Conservation (phyloP, 2,113 vertebrate species). For the Manacus vitellinus region DNA sequence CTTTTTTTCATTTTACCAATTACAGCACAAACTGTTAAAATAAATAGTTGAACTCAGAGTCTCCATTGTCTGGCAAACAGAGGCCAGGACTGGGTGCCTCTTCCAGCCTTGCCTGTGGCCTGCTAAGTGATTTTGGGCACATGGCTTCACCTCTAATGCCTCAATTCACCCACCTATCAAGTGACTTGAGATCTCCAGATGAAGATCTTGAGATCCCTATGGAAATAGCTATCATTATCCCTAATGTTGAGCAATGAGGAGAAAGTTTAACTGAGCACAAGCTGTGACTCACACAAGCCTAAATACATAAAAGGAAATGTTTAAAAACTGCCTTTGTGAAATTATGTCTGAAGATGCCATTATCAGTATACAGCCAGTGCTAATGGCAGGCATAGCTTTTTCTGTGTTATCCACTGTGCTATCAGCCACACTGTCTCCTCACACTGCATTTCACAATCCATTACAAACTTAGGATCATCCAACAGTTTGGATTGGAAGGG, state of each 20-base stretch:
- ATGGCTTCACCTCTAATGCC: neutral
- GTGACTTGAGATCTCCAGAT: neutral
- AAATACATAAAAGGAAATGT: slow-evolving; percentile 31
- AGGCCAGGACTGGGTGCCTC: neutral
- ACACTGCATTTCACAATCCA: neutral
- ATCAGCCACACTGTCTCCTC: neutral
- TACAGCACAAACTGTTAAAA: neutral
- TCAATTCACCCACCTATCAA: neutral
- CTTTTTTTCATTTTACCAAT: neutral
- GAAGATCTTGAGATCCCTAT: neutral
- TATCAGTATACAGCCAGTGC: neutral
- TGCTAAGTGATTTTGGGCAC: neutral
- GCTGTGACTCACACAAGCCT: slow-evolving; percentile 17
- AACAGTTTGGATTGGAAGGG: neutral
- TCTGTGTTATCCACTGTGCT: neutral
- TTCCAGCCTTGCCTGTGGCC: neutral
- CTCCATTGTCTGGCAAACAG: neutral
- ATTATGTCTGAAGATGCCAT: slow-evolving; percentile 18
- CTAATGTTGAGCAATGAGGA: slow-evolving; percentile 13
- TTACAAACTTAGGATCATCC: neutral
- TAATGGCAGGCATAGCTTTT: neutral
- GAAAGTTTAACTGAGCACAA: slow-evolving; percentile 48
- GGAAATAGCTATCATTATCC: slow-evolving; percentile 10
- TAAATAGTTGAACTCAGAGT: neutral
- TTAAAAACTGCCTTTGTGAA: slow-evolving; percentile 17